A percentile compares a stretch with the other conserved stretches of the same genome.
phyloP scores from a whole-genome alignment of 2,113 vertebrate species.

The Illadopsis cleaveri region DNA sequence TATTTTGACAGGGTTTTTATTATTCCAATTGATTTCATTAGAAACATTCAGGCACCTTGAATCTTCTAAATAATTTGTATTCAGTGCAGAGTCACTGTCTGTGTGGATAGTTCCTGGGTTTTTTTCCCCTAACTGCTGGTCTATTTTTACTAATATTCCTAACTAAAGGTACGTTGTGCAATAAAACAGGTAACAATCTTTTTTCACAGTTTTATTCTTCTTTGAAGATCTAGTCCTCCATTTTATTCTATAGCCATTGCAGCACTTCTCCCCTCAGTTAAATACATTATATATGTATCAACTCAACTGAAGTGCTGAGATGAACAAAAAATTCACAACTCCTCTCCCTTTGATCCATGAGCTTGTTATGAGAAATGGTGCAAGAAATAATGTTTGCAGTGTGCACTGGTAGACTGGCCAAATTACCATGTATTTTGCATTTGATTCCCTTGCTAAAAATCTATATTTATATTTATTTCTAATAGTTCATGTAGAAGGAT shows the following conservation, averaged over 20 bases:
- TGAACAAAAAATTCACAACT: neutral
- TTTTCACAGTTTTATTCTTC: neutral
- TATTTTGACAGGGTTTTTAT: neutral
- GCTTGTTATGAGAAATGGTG: neutral
- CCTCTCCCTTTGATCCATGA: neutral
- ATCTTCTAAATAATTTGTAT: conserved; percentile 7
- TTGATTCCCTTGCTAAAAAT: neutral
- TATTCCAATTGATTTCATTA: neutral
- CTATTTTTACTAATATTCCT: neutral
- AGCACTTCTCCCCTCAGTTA: neutral
- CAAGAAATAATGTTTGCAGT: neutral
- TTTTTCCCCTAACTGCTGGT: neutral
- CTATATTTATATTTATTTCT: neutral
- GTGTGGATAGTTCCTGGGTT: neutral
- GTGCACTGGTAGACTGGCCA: neutral
- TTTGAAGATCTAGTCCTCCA: neutral
- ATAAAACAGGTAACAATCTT: neutral
- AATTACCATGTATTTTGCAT: neutral
- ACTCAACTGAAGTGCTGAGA: neutral
- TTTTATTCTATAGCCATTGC: neutral
- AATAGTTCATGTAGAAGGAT: neutral
- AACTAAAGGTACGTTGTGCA: neutral
- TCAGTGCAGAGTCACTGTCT: neutral
- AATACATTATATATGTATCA: neutral
- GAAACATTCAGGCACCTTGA: neutral